These are phyloP conservation scores for Notiomystis cincta DNA, from an alignment of 2,113 vertebrate species.

Conservation along the genomic window DNA sequence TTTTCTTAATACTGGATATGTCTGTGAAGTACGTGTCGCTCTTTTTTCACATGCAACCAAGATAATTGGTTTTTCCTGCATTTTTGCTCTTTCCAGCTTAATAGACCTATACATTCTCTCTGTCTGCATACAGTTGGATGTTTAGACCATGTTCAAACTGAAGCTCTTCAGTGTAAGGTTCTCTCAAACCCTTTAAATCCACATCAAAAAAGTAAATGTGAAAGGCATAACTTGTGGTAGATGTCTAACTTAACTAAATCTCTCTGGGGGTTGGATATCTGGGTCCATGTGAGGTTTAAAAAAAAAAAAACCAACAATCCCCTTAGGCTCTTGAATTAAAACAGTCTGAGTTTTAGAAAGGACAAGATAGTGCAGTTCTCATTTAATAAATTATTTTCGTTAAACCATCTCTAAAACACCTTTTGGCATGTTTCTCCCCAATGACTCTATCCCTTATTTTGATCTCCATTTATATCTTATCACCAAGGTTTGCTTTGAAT, in stretches of 20 bases:
- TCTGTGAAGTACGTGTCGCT: not conserved
- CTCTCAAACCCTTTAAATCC: not conserved
- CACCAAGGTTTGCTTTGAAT: not conserved
- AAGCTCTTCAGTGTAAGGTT: not conserved
- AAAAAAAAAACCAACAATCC: not conserved
- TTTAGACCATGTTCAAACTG: not conserved
- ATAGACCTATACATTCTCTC: not conserved
- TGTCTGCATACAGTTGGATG: not conserved
- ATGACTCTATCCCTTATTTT: not conserved
- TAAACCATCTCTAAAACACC: not conserved
- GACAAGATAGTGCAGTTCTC: not conserved
- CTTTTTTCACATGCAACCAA: not conserved
- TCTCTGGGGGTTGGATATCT: not conserved
- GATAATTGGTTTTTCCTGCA: not conserved
- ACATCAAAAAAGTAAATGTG: not conserved
- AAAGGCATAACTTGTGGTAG: not conserved
- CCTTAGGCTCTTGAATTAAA: not conserved
- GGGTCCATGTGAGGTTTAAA: not conserved
- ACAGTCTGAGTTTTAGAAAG: not conserved
- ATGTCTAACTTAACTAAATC: not conserved
- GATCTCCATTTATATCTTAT: not conserved
- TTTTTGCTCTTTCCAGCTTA: not conserved
- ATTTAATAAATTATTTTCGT: not conserved
- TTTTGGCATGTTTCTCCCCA: not conserved
- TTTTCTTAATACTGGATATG: not conserved